These are phyloP conservation scores for Percina caprodes DNA, from an alignment of 2,113 vertebrate species.

Conservation along the genomic window DNA sequence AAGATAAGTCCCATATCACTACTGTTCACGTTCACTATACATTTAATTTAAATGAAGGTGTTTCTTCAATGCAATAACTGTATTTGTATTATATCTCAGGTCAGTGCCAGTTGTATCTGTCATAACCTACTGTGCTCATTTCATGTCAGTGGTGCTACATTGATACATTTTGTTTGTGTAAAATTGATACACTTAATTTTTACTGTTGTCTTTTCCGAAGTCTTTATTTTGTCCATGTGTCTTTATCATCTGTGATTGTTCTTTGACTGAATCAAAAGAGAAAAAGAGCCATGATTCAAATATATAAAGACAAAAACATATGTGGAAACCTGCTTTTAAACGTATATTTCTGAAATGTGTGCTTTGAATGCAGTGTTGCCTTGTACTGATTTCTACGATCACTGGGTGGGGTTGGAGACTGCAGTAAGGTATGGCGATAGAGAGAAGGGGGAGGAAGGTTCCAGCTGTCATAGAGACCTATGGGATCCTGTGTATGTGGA, in stretches of 20 bases:
- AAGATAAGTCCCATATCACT: conserved; percentile 13
- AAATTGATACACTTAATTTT: conserved; percentile 27
- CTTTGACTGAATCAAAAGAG: neutral
- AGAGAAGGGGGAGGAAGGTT: conserved; percentile 16
- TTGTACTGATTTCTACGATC: conserved; percentile 51
- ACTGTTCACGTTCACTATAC: conserved; percentile 2
- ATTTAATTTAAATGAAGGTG: conserved; percentile 14
- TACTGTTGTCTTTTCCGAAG: conserved; percentile 4
- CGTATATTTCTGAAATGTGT: neutral
- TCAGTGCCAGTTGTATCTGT: conserved; percentile 23
- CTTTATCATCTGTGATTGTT: neutral
- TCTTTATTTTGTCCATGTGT: neutral
- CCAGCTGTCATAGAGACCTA: conserved; percentile 63
- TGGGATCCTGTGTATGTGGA: conserved; percentile 34
- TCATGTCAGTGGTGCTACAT: conserved; percentile 56
- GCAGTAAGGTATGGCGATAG: conserved; percentile 10
- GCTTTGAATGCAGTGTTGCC: conserved; percentile 37
- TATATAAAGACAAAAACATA: conserved; percentile 21
- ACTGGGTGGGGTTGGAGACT: neutral
- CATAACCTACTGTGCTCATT: conserved; percentile 40
- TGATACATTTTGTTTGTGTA: conserved; percentile 28
- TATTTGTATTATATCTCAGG: conserved; percentile 61
- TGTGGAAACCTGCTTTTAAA: conserved; percentile 25
- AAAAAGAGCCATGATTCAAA: conserved; percentile 18
- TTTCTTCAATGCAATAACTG: neutral